Evolutionary conservation across 2,888 invertebrate species (phyloP), one percentile per base, ranked within the genome.

Genomic region (Notodonta dromedarius): DNA sequence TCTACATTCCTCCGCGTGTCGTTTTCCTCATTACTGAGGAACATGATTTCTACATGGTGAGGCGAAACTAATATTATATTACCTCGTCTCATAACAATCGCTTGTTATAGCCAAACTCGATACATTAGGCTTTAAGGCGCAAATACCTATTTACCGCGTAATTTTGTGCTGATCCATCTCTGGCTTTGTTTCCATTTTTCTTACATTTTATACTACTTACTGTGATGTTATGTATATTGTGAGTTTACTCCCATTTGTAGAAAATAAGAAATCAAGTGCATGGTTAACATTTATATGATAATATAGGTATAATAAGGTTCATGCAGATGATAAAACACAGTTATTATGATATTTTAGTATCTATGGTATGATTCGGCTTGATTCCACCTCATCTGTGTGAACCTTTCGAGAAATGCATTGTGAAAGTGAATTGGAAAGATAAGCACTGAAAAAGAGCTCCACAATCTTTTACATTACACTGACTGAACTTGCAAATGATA

Each of bases 401-500:
- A 12, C 24, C 32, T 52, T 32, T 13, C 12, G 32, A 52, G 24
- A 12, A 55, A 55, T 14, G 55, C n/a, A 40, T 14, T 40, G 11
- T 52, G n/a, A 55, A 40, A 40, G 14, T 40, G 12, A 55, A 1
- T 55, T 39, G 14, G n/a, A 16, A 14, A 55, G 40, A 55, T 55
- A 55, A 55, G 55, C 40, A 55, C 11, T 5, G 40, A 55, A 11
- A 8, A 35, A 53, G 35, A 35, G 32, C 35, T 53, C 46, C 2
- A 35, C n/a, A 32, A 57, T 48, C 16, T 56, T 13, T 57, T 14
- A 7, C n/a, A 14, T 56, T 24, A 46, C 57, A 50, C 35, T 57
- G 50, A 50, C 35, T 57, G 50, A 57, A 50, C 35, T 7, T 24
- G 16, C 42, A 56, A 57, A 57, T 46, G 57, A 57, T 48, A 57